Percentiles rank a stretch among this genome's conserved stretches.
phyloP scores from a whole-genome alignment of 2,888 invertebrate species.

The Iselma pallidipennis region DNA sequence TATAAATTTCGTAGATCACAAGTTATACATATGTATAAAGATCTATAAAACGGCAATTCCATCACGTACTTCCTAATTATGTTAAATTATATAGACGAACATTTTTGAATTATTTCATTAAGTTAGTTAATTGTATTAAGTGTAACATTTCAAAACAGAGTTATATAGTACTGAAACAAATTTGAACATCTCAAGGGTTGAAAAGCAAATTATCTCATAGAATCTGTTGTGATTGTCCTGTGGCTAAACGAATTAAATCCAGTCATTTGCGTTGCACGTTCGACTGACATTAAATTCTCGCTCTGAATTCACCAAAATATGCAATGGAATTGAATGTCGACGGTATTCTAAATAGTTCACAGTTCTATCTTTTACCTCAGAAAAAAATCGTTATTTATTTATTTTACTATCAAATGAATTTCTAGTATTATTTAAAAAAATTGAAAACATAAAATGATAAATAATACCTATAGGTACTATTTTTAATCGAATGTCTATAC shows the following conservation, averaged over 20 bases:
- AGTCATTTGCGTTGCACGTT: constrained; percentile 1
- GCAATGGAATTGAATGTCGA: background rate
- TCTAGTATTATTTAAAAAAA: no score
- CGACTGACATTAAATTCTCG: background rate
- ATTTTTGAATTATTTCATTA: background rate
- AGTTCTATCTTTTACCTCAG: no score
- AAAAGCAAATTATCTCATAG: constrained; percentile 2
- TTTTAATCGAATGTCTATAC: no score
- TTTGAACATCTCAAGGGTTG: constrained; percentile 1
- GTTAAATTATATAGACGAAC: background rate
- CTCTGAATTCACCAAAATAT: background rate
- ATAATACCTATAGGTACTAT: no score
- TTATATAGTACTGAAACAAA: background rate
- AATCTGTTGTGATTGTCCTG: constrained; percentile 2
- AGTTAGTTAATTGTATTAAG: background rate
- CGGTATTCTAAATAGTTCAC: background rate
- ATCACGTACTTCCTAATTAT: background rate
- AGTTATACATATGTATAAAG: no score
- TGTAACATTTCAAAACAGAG: background rate
- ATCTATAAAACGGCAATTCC: no score
- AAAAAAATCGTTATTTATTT: no score
- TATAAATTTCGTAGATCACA: no score
- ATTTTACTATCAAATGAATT: background rate
- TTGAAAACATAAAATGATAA: no score
- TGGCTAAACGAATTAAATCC: background rate